Evolutionary conservation across 2,797 vertebrate genomes (phyloP).

Genomic region (Dromococcyx pavoninus): DNA sequence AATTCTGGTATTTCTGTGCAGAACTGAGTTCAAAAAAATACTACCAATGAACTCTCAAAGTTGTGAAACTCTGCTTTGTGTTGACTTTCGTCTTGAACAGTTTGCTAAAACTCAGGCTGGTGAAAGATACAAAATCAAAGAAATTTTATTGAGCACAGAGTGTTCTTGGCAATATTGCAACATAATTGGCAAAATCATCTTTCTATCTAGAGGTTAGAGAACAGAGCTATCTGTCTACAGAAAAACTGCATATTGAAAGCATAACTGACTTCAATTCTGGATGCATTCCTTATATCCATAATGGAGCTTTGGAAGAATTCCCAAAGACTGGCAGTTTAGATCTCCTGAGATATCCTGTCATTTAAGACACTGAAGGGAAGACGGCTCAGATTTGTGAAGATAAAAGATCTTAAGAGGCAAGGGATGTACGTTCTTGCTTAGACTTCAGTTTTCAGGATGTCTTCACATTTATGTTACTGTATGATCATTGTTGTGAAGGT

Average conservation of each 20-base stretch:
- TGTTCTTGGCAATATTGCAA: constrained; percentile 11
- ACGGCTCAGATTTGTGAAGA: background rate
- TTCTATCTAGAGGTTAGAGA: background rate
- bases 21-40: background rate
- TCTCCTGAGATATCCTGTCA: background rate
- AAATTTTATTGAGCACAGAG: background rate
- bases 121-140: background rate
- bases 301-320: background rate
- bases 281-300: background rate
- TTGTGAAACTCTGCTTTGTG: background rate
- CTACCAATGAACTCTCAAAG: background rate
- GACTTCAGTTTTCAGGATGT: background rate
- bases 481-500: background rate
- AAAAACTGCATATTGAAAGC: background rate
- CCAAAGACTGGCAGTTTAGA: background rate
- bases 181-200: background rate
- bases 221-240: background rate
- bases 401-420: background rate
- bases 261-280: background rate
- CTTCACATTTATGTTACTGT: background rate
- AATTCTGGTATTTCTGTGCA: background rate
- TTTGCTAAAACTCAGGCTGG: background rate
- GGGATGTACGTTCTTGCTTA: background rate
- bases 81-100: background rate
- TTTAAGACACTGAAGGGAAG: background rate